phyloP scores from a whole-genome alignment of 2,797 vertebrate genomes.

The Rhynchonycteris naso region DNA sequence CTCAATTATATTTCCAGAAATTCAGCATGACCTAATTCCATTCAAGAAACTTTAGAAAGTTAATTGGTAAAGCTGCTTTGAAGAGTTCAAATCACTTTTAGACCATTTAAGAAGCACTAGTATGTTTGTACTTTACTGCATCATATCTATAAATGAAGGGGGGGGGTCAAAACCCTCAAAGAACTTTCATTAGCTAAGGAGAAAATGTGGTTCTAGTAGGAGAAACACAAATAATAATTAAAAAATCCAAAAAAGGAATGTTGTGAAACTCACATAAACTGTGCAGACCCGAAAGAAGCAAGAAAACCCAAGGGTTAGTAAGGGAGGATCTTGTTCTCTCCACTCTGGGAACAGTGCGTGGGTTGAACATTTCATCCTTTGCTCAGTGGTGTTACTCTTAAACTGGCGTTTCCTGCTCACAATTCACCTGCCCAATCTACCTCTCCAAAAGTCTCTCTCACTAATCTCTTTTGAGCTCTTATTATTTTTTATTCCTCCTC shows the following conservation, averaged over 20 bases:
- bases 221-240: conserved; percentile 5
- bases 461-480: background rate
- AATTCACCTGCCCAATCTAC: background rate
- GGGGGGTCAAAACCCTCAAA: background rate
- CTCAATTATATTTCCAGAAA: background rate
- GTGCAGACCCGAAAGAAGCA: background rate
- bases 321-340: background rate
- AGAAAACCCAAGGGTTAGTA: background rate
- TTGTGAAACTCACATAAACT: background rate
- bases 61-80: background rate
- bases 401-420: background rate
- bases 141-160: background rate
- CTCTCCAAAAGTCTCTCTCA: background rate
- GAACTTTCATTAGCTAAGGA: background rate
- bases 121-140: background rate
- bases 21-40: background rate
- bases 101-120: background rate
- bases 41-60: background rate
- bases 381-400: background rate
- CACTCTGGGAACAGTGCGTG: background rate
- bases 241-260: background rate
- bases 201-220: background rate
- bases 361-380: too few relatives aligned
- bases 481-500: background rate
- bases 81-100: background rate